Evolutionary conservation across 2,888 invertebrate genomes (phyloP), one percentile per base, ranked within the genome.

Genomic region (Tetranychus piercei): DNA sequence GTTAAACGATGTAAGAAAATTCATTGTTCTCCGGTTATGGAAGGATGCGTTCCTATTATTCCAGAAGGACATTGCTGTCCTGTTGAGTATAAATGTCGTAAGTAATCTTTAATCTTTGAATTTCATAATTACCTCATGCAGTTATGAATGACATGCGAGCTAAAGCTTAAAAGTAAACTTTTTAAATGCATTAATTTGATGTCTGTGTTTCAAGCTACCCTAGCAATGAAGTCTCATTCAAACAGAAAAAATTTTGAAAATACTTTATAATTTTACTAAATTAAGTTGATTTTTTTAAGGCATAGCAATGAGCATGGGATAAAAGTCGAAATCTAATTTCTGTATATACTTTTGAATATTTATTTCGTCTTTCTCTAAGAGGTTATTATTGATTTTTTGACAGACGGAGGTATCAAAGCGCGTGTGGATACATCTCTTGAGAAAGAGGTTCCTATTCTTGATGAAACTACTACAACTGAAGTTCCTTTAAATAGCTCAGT

Each of bases 61-160:
- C 87, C 87, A 73, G 85, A 86, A 66, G 90, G 90, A 1, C 88
- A 90, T 80, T 92, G 92, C 82, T 92, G 92, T 81, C 90, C 92
- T 15, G 88, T 89, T 73, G 89, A 89, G 81, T 92, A 91, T 82
- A 88, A 88, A 80, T 92, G 91, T 81, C 87, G 89, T 86, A 84
- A 86, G 73, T 55, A 55, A 55, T 55, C 55, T 55, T 55, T 55
- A 15, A 15, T 15, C 15, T 55, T 15, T 55, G 34, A 34, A 4
- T 34, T 5, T 34, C 34, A 34, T 34, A 23, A 23, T 23, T 23
- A 34, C 34, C 34, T 34, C 34, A 34, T 34, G 34, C 34, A 34
- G 34, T 34, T 34, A 4, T 34, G 34, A 34, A 34, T 34, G 34
- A 34, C 34, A 34, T 34, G 34, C 34, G 34, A 34, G 5, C 34